Evolutionary conservation across 2,797 vertebrate genomes (phyloP), one percentile per base, ranked within the genome.

Genomic region (Mormyrus hasselquistii): DNA sequence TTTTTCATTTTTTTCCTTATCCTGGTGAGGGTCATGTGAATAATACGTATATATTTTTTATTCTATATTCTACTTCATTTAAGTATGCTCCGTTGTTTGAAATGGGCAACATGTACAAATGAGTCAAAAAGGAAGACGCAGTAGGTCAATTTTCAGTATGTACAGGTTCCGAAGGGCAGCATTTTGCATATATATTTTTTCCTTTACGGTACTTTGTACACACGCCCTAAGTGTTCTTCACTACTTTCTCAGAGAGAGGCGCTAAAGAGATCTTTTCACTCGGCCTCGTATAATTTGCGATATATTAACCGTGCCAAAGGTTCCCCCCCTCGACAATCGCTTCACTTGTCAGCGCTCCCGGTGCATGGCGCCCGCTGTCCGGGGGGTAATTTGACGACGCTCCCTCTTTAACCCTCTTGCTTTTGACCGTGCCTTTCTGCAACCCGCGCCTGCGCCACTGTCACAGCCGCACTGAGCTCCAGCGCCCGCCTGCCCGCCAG

Each of bases 381-480:
- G 41, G 41, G 90, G 89, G 88, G 92, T 94, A 93, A 95, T 96
- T 95, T 96, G 94, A 88, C 90, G 95, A 96, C 95, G 91, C 94
- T 96, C 95, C 95, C 95, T 96, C 90, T 90, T 91, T 62, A 91
- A 89, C 92, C 92, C 93, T 22, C 93, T 92, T 92, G 41, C 7
- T 47, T 94, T 95, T 93, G 94, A 93, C 93, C 76, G 91, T 92
- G 91, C 92, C 93, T 90, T 92, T 93, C 94, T 93, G 93, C 91
- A 92, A 69, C 93, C 93, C 93, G 95, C 96, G 95, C 96, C 92
- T 96, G 95, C 95, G 96, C 96, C 88, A 89, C 92, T 89, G 91
- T 65, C 83, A 65, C 82, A 89, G 83, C 65, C 85, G 83, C 88
- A 88, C 89, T 57, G 79, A 88, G 87, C 92, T 94, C 94, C 94